These are phyloP conservation scores for Venturia canescens DNA, from an alignment of 1,140 invertebrate genomes.

Conservation along the genomic window DNA sequence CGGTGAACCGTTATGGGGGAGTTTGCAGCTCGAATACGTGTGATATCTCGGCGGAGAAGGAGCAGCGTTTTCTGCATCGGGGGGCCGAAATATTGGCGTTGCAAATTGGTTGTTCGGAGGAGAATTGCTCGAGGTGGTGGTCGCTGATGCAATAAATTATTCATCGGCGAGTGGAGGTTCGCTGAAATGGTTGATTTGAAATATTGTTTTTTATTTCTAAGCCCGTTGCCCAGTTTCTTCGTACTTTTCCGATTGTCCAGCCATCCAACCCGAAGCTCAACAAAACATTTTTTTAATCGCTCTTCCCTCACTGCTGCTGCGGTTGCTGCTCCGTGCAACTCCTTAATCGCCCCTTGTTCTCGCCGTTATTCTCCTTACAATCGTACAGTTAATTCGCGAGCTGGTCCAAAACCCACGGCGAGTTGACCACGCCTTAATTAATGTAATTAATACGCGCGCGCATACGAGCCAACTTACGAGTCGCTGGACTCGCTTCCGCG, in stretches of 20 bases:
- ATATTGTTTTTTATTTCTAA: no score
- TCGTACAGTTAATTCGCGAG: not conserved
- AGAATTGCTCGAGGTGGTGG: not conserved
- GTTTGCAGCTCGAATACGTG: constrained; percentile 38
- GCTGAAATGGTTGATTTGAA: no score
- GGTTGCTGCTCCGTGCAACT: no score
- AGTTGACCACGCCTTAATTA: constrained; percentile 41
- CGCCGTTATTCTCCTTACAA: not conserved
- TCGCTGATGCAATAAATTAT: constrained; percentile 47
- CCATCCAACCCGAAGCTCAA: no score
- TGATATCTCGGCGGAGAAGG: not conserved
- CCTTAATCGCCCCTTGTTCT: no score
- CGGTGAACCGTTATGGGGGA: constrained; percentile 56
- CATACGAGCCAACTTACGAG: not conserved
- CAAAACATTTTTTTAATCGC: no score
- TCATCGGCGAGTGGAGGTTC: no score
- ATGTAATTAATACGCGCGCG: constrained; percentile 44
- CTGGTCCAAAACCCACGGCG: constrained; percentile 1
- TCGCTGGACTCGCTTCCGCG: constrained; percentile 37
- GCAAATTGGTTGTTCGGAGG: not conserved
- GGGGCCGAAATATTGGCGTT: not conserved
- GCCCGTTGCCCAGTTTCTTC: no score
- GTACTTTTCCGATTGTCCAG: no score
- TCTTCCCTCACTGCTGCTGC: no score
- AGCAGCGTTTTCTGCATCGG: not conserved